Conservation (phyloP, 2,113 vertebrate species). For the Otis tarda region DNA sequence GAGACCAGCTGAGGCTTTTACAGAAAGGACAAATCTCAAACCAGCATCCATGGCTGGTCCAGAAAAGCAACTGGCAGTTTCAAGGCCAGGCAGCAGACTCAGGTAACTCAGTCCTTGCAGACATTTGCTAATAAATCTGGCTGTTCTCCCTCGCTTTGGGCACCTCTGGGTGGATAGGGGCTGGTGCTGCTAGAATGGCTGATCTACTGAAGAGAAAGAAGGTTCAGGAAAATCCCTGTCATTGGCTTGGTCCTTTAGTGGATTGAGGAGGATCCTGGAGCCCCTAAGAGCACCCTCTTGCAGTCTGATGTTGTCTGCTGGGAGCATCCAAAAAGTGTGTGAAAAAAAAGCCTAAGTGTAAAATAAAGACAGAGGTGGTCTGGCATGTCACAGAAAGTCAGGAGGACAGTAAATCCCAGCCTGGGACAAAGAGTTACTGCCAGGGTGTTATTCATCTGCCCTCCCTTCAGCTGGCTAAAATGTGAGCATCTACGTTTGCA, state of each 20-base stretch:
- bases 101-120: not conserved
- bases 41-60: not conserved
- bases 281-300: not conserved
- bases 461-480: not conserved
- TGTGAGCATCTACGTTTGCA: not conserved
- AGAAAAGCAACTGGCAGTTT: not conserved
- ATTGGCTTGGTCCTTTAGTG: not conserved
- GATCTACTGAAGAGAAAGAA: not conserved
- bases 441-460: too few species aligned
- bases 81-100: not conserved
- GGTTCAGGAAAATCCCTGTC: not conserved
- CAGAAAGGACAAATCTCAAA: not conserved
- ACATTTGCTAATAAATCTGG: not conserved
- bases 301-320: not conserved
- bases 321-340: not conserved
- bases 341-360: not conserved
- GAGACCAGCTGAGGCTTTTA: not conserved
- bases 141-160: not conserved
- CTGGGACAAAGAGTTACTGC: not conserved
- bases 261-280: not conserved
- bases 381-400: not conserved
- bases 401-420: not conserved
- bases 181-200: not conserved
- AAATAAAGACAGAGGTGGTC: not conserved
- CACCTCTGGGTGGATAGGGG: not conserved